A percentile compares a stretch with the other conserved stretches of the same genome.
Conservation (phyloP, 2,888 invertebrate species). For the Ormyrus nitidulus region DNA sequence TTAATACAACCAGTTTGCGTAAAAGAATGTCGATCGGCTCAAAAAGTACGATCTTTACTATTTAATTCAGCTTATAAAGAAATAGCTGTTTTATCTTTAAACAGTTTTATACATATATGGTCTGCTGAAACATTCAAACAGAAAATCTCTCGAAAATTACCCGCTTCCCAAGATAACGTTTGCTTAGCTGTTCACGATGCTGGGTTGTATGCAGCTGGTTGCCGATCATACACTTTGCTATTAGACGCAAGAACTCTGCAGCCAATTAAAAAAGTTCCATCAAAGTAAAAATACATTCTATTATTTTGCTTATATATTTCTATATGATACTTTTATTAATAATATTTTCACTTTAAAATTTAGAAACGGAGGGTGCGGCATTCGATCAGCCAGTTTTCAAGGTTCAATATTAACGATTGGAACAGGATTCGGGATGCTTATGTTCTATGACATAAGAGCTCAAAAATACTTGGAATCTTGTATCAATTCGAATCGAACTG, state of each 20-base stretch:
- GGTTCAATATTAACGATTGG: slow-evolving; percentile 94
- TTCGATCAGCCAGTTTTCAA: slow-evolving; percentile 93
- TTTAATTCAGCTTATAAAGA: slow-evolving; percentile 92
- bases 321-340: slow-evolving; percentile 6
- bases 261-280: slow-evolving; percentile 76
- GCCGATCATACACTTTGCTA: slow-evolving; percentile 92
- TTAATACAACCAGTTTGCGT: slow-evolving; percentile 80
- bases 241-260: slow-evolving; percentile 92
- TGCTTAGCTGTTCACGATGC: slow-evolving; percentile 92
- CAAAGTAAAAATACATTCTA: slow-evolving; percentile 63
- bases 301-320: not conserved
- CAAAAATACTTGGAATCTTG: slow-evolving; percentile 94
- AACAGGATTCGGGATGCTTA: slow-evolving; percentile 92
- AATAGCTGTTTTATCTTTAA: slow-evolving; percentile 92
- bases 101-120: slow-evolving; percentile 96
- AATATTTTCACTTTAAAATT: slow-evolving; percentile 10
- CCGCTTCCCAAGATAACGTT: slow-evolving; percentile 94
- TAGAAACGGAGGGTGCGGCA: slow-evolving; percentile 93
- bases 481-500: slow-evolving; percentile 91
- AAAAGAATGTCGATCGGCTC: slow-evolving; percentile 87
- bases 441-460: slow-evolving; percentile 95
- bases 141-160: slow-evolving; percentile 89
- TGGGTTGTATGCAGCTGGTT: slow-evolving; percentile 94
- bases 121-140: slow-evolving; percentile 92
- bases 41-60: slow-evolving; percentile 88